Evolutionary conservation across 2,888 invertebrate genomes (phyloP).

Genomic region (Graphium colonna): DNA sequence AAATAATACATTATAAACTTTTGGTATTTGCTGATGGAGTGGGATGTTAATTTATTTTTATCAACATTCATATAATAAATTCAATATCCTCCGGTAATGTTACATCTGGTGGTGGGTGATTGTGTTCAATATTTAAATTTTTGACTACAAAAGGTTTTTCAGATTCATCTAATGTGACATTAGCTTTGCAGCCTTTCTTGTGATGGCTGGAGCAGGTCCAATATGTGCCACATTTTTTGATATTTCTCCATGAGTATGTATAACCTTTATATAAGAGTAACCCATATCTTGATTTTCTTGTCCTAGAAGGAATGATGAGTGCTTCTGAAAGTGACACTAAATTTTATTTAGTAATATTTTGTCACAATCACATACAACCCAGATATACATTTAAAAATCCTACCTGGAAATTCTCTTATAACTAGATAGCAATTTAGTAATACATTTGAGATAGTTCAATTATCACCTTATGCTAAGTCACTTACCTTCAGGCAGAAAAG

Average conservation of each 20-base stretch:
- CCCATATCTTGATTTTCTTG: constrained; percentile 39
- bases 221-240: constrained; percentile 46
- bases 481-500: too few relatives aligned
- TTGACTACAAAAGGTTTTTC: constrained; percentile 39
- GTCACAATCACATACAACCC: too few relatives aligned
- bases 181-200: constrained; percentile 59
- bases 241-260: constrained; percentile 55
- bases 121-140: constrained; percentile 40
- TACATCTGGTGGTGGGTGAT: constrained; percentile 44
- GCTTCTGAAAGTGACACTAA: constrained; percentile 49
- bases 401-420: too few relatives aligned
- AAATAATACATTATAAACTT: too few relatives aligned
- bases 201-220: constrained; percentile 66
- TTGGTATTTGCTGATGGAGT: too few relatives aligned
- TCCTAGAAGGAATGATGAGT: constrained; percentile 49
- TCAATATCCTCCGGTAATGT: constrained; percentile 36
- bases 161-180: constrained; percentile 45
- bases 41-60: too few relatives aligned
- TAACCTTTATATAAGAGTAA: constrained; percentile 50
- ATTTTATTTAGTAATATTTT: neutral
- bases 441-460: too few relatives aligned
- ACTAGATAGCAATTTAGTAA: too few relatives aligned
- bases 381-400: too few relatives aligned
- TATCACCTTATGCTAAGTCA: too few relatives aligned
- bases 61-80: constrained; percentile 24